Conservation (phyloP, 2,113 vertebrate genomes). For the Ciconia boyciana region DNA sequence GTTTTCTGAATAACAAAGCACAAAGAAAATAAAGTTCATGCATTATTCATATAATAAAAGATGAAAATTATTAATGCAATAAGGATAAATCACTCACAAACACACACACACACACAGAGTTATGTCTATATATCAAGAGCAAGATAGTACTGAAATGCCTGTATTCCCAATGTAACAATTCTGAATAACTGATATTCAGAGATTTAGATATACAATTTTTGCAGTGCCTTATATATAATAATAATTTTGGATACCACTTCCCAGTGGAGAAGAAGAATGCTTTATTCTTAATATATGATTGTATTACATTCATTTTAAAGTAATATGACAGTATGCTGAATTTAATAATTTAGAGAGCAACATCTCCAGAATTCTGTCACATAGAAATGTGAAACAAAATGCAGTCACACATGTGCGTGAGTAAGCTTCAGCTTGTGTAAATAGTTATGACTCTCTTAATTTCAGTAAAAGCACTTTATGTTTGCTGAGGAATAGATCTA, state of each 20-base stretch:
- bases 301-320: neutral
- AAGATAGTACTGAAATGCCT: neutral
- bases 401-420: neutral
- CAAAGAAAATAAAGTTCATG: neutral
- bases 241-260: neutral
- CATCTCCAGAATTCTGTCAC: neutral
- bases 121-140: neutral
- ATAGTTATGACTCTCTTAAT: neutral
- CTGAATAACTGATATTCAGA: neutral
- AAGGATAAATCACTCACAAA: neutral
- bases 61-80: neutral
- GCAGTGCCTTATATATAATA: neutral
- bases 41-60: conserved; percentile 17
- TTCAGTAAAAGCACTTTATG: neutral
- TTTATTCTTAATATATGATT: neutral
- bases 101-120: neutral
- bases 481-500: neutral
- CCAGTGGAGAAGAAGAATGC: neutral
- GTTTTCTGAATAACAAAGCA: conserved; percentile 11
- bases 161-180: neutral
- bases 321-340: neutral
- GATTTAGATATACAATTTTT: neutral
- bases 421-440: neutral
- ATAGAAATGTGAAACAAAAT: neutral
- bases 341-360: neutral